Base-by-base conservation (phyloP, 2,113 vertebrate species). In the Lepidiolamprologus cunningtoni region DNA sequence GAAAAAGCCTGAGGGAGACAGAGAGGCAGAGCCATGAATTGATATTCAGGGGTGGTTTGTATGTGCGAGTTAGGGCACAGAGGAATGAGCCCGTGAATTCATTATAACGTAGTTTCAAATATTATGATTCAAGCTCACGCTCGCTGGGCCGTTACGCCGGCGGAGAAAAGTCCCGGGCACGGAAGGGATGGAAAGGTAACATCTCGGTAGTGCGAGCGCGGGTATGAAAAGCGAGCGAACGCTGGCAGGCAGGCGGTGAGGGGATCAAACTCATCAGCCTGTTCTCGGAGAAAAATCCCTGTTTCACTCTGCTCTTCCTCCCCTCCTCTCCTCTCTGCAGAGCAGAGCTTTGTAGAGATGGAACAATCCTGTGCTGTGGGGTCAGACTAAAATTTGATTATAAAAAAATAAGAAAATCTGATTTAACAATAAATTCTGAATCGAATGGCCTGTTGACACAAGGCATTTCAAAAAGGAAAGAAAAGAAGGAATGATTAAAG, bases 111-210 rank as follows among this genome's bases (percentile, higher is more conserved):
- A 21, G 33, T 83, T 93, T 92, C 86, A 84, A 85, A 92, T 88
- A 93, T 95, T 94, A 91, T 26, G 81, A 93, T 93, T 94, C 94
- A 93, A 55, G 88, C 90, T 93, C 93, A 93, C 87, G 90, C 87
- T 92, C 57, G 19, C 83, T 9, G 57, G 54, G 89, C 76, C 10
- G 31, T 80, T 82, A 81, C 23, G 9, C 45, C 21, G 11, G 82
- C 14, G 13, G 63, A 54, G 86, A 80, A 28, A 40, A 63, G 81
- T 90, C 88, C 66, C 4, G 2, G 54, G 50, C 63, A 76, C n/a
- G 87, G 90, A 71, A 73, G 76, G 84, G 80, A 63, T 71, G 82
- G 85, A 88, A 88, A 89, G 86, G 86, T 82, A 88, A 58, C 82
- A 26, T 91, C 87, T 92, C 63, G 11, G 54, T 83, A 80, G 91